A percentile compares a stretch with the other conserved stretches of the same genome.
phyloP scores from a whole-genome alignment of 2,797 vertebrate species.

The Lacerta viridis region DNA sequence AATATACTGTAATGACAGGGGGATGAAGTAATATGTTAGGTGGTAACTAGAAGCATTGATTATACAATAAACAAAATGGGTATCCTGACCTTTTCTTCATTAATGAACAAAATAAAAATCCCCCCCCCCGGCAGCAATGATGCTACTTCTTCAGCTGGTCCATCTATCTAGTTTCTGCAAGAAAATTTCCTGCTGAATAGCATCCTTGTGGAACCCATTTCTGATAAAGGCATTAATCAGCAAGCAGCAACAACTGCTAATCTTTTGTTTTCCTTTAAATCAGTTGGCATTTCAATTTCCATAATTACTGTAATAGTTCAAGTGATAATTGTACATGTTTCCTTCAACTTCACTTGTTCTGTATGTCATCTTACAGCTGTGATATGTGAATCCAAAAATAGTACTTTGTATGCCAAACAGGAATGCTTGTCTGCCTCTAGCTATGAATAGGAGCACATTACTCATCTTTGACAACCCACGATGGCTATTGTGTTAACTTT shows the following conservation, averaged over 20 bases:
- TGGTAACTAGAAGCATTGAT: slow-evolving; percentile 15
- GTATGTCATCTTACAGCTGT: slow-evolving; percentile 41
- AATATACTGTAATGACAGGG: not conserved
- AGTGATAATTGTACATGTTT: slow-evolving; percentile 53
- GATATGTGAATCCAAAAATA: slow-evolving; percentile 38
- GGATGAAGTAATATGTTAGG: not conserved
- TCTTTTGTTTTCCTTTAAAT: slow-evolving; percentile 62
- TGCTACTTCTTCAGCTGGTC: not conserved
- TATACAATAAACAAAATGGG: not conserved
- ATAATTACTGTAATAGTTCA: slow-evolving; percentile 42
- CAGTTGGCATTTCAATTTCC: slow-evolving; percentile 50
- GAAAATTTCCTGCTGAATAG: slow-evolving; percentile 1
- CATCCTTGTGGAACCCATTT: slow-evolving; percentile 21
- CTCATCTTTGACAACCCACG: slow-evolving; percentile 28
- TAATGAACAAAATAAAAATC: slow-evolving; percentile 35
- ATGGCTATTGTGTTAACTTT: slow-evolving; percentile 20
- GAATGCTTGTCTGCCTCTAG: slow-evolving; percentile 41
- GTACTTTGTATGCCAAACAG: slow-evolving; percentile 47
- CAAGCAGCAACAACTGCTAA: slow-evolving; percentile 27
- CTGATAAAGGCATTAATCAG: slow-evolving; percentile 16
- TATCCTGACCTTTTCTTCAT: slow-evolving; percentile 33
- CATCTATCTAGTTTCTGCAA: not conserved
- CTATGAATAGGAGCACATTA: slow-evolving; percentile 29
- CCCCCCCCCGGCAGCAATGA: no score
- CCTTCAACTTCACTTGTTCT: slow-evolving; percentile 55